phyloP scores from a whole-genome alignment of 2,113 vertebrate genomes.

The Bungarus multicinctus region DNA sequence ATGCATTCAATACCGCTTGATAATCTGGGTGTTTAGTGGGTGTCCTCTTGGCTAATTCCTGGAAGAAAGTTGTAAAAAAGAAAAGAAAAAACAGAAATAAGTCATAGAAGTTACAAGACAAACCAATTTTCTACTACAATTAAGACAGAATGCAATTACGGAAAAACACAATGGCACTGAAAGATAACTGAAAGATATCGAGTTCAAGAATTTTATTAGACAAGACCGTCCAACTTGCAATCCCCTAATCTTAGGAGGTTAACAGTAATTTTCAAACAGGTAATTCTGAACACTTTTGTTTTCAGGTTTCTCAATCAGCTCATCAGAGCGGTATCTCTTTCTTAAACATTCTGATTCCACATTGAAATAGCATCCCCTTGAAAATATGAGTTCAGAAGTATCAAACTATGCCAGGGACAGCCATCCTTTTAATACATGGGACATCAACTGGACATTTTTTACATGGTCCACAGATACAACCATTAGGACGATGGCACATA shows the following conservation, averaged over 20 bases:
- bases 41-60: slow-evolving; percentile 96
- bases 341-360: background rate
- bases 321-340: background rate
- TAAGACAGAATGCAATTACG: background rate
- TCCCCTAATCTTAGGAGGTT: background rate
- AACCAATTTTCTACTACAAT: background rate
- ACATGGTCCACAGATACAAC: background rate
- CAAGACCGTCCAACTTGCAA: background rate
- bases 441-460: background rate
- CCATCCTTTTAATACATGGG: background rate
- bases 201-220: background rate
- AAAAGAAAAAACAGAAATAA: background rate
- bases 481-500: background rate
- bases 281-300: background rate
- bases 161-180: background rate
- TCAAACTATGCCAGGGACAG: background rate
- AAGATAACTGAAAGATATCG: background rate
- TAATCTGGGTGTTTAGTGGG: slow-evolving; percentile 92
- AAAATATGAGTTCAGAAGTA: background rate
- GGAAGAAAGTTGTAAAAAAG: background rate
- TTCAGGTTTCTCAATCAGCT: background rate
- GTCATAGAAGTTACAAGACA: background rate
- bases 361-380: background rate
- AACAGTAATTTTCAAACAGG: background rate
- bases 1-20: slow-evolving; percentile 86